Evolutionary conservation across 1,140 invertebrate species (phyloP).

Genomic region (Potamilus streckersoni): DNA sequence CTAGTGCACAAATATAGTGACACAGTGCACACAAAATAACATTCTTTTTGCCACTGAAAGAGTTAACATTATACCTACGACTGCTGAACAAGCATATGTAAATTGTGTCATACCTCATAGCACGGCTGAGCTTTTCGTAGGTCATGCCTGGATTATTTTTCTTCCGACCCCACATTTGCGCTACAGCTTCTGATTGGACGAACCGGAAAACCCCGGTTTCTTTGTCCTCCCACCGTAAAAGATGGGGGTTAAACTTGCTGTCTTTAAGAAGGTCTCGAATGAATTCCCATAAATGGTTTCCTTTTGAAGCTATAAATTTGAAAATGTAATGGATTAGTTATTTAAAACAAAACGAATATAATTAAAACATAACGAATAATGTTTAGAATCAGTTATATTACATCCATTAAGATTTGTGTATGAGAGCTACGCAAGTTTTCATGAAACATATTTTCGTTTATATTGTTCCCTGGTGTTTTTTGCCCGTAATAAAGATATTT

Average conservation of each 20-base stretch:
- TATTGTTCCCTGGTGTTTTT: background rate
- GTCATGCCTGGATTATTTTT: constrained; percentile 93
- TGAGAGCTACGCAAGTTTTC: background rate
- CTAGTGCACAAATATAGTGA: too few relatives aligned
- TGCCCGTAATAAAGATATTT: background rate
- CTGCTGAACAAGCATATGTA: too few relatives aligned
- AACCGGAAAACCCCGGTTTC: constrained; percentile 86
- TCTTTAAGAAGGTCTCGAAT: constrained; percentile 58
- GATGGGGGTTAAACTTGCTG: constrained; percentile 47
- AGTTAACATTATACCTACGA: too few relatives aligned
- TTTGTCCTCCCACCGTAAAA: constrained; percentile 87
- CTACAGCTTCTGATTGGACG: constrained; percentile 89
- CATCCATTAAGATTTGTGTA: background rate
- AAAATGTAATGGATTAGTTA: constrained; percentile 12
- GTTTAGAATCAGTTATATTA: background rate
- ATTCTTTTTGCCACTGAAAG: too few relatives aligned
- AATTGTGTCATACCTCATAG: constrained; percentile 80
- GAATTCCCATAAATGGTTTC: constrained; percentile 65
- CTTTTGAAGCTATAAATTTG: constrained; percentile 45
- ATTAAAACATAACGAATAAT: background rate
- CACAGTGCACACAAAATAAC: too few relatives aligned
- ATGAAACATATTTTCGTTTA: background rate
- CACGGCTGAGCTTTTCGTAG: constrained; percentile 92
- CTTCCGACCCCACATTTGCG: constrained; percentile 85
- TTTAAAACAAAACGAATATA: background rate